These are phyloP conservation scores for Pseudochromis fuscus DNA, from an alignment of 2,797 vertebrate species.

Conservation along the genomic window DNA sequence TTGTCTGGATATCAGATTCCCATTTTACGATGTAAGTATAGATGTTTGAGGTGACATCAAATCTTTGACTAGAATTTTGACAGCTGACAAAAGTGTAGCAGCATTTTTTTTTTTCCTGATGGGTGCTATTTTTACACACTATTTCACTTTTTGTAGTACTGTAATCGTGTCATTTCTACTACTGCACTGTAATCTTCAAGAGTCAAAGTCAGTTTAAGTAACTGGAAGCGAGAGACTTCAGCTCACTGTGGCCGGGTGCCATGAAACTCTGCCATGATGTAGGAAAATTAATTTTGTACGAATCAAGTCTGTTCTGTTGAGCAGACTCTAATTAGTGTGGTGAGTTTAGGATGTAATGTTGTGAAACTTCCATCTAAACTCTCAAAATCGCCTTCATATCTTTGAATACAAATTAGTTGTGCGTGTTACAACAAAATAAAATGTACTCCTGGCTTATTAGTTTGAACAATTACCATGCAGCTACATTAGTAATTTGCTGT, in stretches of 20 bases:
- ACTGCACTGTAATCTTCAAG: conserved; percentile 16
- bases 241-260: conserved; percentile 10
- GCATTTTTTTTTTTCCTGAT: conserved; percentile 29
- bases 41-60: conserved; percentile 15
- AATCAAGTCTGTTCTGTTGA: conserved; percentile 40
- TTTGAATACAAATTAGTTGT: conserved; percentile 35
- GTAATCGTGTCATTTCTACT: conserved; percentile 25
- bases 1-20: conserved; percentile 24
- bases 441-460: conserved; percentile 6
- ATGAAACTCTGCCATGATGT: conserved; percentile 30
- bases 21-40: conserved; percentile 14
- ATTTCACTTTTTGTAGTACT: conserved; percentile 10
- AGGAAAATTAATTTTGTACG: conserved; percentile 38
- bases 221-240: conserved; percentile 37
- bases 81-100: conserved; percentile 9
- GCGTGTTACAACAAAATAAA: conserved; percentile 4
- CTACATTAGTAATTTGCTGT: background rate
- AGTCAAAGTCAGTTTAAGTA: conserved; percentile 28
- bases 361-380: conserved; percentile 29
- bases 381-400: background rate
- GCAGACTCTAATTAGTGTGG: conserved; percentile 43
- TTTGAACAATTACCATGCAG: background rate
- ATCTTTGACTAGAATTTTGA: conserved; percentile 25
- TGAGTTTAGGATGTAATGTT: conserved; percentile 17
- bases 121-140: background rate